These are phyloP conservation scores for Neodontobutis hainanensis DNA, from an alignment of 2,113 vertebrate genomes.

Conservation along the genomic window DNA sequence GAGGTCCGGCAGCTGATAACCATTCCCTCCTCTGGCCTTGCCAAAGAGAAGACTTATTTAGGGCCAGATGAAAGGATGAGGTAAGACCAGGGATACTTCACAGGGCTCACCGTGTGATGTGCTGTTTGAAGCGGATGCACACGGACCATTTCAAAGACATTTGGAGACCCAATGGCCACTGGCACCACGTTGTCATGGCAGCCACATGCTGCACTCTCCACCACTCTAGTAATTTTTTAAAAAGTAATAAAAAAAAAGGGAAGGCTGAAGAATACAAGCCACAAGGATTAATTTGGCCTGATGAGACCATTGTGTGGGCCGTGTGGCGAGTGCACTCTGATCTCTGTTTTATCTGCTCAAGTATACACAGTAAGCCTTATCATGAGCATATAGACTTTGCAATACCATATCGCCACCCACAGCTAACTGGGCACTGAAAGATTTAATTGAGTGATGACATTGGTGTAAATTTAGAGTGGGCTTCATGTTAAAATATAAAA, in stretches of 20 bases:
- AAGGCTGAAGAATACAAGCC: slow-evolving; percentile 18
- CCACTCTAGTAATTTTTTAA: slow-evolving; percentile 25
- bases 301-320: slow-evolving; percentile 1
- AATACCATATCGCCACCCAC: not conserved
- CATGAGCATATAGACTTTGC: not conserved
- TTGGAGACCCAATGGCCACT: slow-evolving; percentile 59
- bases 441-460: not conserved
- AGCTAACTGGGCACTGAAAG: not conserved
- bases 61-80: slow-evolving; percentile 68
- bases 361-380: not conserved
- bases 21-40: slow-evolving; percentile 22
- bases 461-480: not conserved
- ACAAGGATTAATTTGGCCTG: slow-evolving; percentile 7
- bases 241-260: slow-evolving; percentile 26
- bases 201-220: slow-evolving; percentile 48
- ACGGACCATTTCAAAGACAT: slow-evolving; percentile 73
- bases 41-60: slow-evolving; percentile 45
- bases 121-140: slow-evolving; percentile 69
- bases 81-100: slow-evolving; percentile 62
- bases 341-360: slow-evolving; percentile 1
- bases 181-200: slow-evolving; percentile 69
- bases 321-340: slow-evolving; percentile 6
- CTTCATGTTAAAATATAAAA: too few relatives aligned
- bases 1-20: slow-evolving; percentile 27
- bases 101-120: slow-evolving; percentile 55